These are phyloP conservation scores for Clarias fuscus DNA, from an alignment of 2,797 vertebrate species.

Conservation along the genomic window DNA sequence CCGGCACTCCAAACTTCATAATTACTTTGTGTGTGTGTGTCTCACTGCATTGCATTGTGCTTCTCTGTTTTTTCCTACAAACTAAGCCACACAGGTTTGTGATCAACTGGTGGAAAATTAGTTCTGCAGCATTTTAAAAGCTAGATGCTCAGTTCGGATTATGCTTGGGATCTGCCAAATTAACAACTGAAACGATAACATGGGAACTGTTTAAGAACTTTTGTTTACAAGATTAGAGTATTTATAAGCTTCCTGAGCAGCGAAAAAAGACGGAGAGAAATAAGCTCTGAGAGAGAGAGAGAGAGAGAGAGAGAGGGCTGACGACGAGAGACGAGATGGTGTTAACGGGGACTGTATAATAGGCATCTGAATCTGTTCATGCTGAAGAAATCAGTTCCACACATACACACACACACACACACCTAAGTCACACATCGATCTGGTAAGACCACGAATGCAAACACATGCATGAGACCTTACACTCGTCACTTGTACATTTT, in stretches of 20 bases:
- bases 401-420: background rate
- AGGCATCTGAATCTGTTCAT: slow-evolving; percentile 26
- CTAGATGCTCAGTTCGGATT: slow-evolving; percentile 6
- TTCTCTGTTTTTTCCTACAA: background rate
- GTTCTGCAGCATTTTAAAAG: background rate
- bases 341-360: slow-evolving; percentile 35
- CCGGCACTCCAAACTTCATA: background rate
- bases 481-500: slow-evolving; percentile 16
- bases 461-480: slow-evolving; percentile 17
- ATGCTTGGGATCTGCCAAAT: background rate
- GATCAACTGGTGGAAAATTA: slow-evolving; percentile 6
- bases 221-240: background rate
- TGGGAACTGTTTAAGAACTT: background rate
- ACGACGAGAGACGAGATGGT: background rate
- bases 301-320: background rate
- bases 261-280: background rate
- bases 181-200: background rate
- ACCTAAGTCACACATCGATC: slow-evolving; percentile 8
- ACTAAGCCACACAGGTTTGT: slow-evolving; percentile 1
- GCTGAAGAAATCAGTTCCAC: background rate
- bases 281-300: background rate
- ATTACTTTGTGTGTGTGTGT: background rate
- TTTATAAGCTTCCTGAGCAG: background rate
- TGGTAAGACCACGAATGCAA: background rate
- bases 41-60: background rate